Base-by-base conservation (phyloP, 2,888 invertebrate species). In the Dyspetes luteomarginatus region DNA sequence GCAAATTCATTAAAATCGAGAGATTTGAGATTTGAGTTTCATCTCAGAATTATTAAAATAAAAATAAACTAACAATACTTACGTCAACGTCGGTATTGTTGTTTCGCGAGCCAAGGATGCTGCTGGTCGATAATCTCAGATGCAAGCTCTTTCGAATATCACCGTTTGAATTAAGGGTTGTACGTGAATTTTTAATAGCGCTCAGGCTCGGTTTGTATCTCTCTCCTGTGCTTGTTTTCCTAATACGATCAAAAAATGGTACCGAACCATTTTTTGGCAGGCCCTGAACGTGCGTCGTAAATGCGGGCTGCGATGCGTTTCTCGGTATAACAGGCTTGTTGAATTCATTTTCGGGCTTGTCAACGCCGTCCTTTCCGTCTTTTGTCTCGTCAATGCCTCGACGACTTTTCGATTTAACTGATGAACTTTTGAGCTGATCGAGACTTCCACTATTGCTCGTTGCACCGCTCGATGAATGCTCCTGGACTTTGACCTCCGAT, bases 201-300 rank as follows among this genome's bases (percentile, higher is more conserved):
- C 96, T 96, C 88, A 97, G 92, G 84, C 97, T 96, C 83, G 97
- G 97, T 90, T 97, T 97, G 91, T 95, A 97, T 89, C 96, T 94
- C 92, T 97, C 97, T 69, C 97, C 96, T 75, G 95, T 95, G 86
- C 97, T 97, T 52, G 97, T 96, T 92, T 97, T 97, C 64, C 97
- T 94, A 80, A 97, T 96, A 56, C 97, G 93, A 92, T 97, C 97
- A 92, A 98, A 97, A 91, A 97, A 96, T 28, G 97, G 97, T 83
- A 98, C 97, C 2, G 97, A 97, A 52, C 97, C 97, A 90, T 97
- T 97, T 92, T 97, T 97, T 74, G 97, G 97, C 88, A 95, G 90
- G 5, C 95, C 96, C 85, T 95, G 95, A 56, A 94, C 94, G 78
- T 95, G 95, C 5, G 96, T 94, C 22, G 96, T 95, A 91, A 97